Base-by-base conservation (phyloP, 2,113 vertebrate species). In the Eolophus roseicapilla region DNA sequence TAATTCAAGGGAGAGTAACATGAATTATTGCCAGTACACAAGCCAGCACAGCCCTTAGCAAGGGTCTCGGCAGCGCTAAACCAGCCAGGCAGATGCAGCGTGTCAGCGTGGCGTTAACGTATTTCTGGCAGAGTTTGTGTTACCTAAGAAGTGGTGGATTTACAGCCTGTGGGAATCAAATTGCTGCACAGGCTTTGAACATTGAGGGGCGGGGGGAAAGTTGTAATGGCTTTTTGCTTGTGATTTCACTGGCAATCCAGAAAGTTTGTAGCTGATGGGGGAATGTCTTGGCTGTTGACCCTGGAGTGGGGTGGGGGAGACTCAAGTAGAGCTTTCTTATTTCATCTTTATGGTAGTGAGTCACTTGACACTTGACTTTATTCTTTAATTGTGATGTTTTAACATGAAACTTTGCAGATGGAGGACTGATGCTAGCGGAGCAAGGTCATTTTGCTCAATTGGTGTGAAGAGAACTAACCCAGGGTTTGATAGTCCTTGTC, bases 211-310 rank as follows among this genome's bases (percentile, higher is more conserved):
- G 6, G 17, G 4, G 9, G 27, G 15, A 33, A 31, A 33, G 1
- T 10, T 80, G 2, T 31, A 4, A 43, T 91, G 86, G 33, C 50
- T 86, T 94, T 93, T 86, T 81, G 37, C 80, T 84, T 33, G 35
- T 53, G 81, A 86, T 78, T 77, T 93, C 53, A n/a, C 52, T 94
- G 93, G 75, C 68, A 65, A 41, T 53, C 39, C 55, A 78, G 80
- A 60, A 52, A 60, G 19, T 39, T 60, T 10, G 71, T 53, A 82
- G 90, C 80, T 92, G 86, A 92, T 68, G 44, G 69, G 47, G 78
- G 80, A 86, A 83, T 35, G 57, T 88, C 80, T 96, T 96, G 95
- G 92, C 90, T 96, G 80, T 69, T 82, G 64, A 92, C 10, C 24
- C 55, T 57, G 86, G 55, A 53, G 53, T 46, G 57, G 82, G 82